A percentile compares a stretch with the other conserved stretches of the same genome.
phyloP scores from a whole-genome alignment of 2,888 invertebrate genomes.

The Aphodius granarius region DNA sequence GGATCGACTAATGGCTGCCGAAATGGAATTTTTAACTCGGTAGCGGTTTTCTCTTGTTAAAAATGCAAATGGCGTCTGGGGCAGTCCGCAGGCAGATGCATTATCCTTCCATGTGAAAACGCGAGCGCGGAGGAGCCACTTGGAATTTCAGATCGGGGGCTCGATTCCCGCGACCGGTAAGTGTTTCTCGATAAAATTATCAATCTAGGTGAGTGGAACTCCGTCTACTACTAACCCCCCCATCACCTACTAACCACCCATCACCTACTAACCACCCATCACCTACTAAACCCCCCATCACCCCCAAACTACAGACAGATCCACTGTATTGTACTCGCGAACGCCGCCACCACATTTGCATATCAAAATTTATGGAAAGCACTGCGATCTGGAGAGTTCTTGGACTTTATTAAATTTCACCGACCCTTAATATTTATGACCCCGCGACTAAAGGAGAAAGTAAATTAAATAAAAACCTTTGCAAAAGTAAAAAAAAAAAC shows the following conservation, averaged over 20 bases:
- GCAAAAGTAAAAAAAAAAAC: too few relatives aligned
- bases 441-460: not conserved
- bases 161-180: conserved; percentile 14
- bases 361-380: not conserved
- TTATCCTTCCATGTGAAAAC: conserved; percentile 17
- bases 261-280: not conserved
- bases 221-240: not conserved
- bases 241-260: not conserved
- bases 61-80: conserved; percentile 16
- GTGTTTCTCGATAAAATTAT: conserved; percentile 19
- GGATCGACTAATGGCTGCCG: not conserved
- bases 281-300: not conserved
- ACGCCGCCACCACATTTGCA: not conserved
- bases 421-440: not conserved
- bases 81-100: conserved; percentile 1
- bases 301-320: not conserved
- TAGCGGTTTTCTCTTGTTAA: conserved; percentile 9
- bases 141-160: conserved; percentile 18
- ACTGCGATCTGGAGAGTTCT: not conserved
- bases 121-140: conserved; percentile 9
- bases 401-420: not conserved
- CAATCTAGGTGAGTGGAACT: conserved; percentile 14
- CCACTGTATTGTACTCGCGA: not conserved
- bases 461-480: not conserved
- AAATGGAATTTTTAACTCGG: not conserved